These are phyloP conservation scores for Drosophila imparisetae DNA, from an alignment of 2,888 invertebrate genomes.

Conservation along the genomic window DNA sequence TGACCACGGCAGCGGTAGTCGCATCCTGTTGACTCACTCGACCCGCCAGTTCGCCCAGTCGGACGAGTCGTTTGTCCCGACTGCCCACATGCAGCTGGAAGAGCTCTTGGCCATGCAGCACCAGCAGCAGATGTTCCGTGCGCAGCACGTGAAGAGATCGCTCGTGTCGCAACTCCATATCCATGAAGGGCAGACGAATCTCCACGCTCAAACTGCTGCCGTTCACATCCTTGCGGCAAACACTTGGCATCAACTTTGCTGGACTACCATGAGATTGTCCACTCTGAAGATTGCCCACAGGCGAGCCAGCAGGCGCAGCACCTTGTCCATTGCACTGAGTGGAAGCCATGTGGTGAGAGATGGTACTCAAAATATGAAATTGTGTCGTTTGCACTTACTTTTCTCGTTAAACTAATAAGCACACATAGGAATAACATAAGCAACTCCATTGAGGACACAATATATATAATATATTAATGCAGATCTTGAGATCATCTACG, in stretches of 20 bases:
- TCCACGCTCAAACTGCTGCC: slow-evolving; percentile 64
- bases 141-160: slow-evolving; percentile 69
- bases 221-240: slow-evolving; percentile 47
- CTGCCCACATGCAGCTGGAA: slow-evolving; percentile 71
- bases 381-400: slow-evolving; percentile 14
- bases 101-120: slow-evolving; percentile 81
- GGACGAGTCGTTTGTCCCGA: slow-evolving; percentile 69
- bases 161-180: slow-evolving; percentile 74
- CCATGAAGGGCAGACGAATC: slow-evolving; percentile 80
- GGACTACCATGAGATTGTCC: not conserved
- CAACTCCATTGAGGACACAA: slow-evolving; percentile 31
- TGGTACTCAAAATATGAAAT: not conserved
- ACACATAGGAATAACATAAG: slow-evolving; percentile 32
- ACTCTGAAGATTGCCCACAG: not conserved
- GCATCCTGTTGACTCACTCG: slow-evolving; percentile 54
- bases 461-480: not conserved
- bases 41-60: slow-evolving; percentile 72
- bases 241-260: slow-evolving; percentile 35
- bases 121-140: slow-evolving; percentile 66
- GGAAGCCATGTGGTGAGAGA: not conserved
- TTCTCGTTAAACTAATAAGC: slow-evolving; percentile 3
- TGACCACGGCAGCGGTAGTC: slow-evolving; percentile 68
- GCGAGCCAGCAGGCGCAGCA: not conserved
- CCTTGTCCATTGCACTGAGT: slow-evolving; percentile 14
- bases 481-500: slow-evolving; percentile 5